Conservation (phyloP, 2,797 vertebrate species). For the Cyprinella venusta region DNA sequence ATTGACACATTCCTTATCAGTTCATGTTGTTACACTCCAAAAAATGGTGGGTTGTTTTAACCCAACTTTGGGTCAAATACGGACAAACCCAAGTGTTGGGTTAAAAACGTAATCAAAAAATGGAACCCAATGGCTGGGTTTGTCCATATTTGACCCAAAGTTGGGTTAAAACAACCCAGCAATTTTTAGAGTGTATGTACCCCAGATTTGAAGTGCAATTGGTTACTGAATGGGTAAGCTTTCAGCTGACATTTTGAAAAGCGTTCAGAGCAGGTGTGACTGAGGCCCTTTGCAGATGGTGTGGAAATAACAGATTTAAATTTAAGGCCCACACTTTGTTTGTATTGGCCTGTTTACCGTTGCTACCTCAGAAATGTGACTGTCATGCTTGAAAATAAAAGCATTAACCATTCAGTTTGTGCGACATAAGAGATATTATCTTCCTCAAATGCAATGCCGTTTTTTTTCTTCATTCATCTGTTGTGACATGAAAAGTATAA, state of each 20-base stretch:
- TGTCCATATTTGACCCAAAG: no score
- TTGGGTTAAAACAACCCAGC: no score
- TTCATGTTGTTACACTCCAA: not conserved
- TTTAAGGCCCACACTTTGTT: no score
- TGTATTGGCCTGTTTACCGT: not conserved
- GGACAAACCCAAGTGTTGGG: no score
- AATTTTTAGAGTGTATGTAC: no score
- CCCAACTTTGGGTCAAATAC: no score
- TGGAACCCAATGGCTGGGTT: no score
- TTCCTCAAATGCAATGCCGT: conserved; percentile 65
- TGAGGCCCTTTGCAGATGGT: conserved; percentile 79
- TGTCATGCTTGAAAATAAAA: conserved; percentile 67
- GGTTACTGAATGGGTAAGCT: conserved; percentile 32
- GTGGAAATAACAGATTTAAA: conserved; percentile 50
- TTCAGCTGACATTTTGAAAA: conserved; percentile 75
- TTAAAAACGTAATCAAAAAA: no score
- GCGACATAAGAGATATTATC: conserved; percentile 72
- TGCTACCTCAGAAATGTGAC: not conserved
- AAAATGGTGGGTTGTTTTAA: no score
- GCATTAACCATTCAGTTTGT: conserved; percentile 69
- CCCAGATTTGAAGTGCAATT: not conserved
- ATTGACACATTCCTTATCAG: not conserved
- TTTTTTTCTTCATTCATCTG: conserved; percentile 64
- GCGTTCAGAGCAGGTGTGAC: conserved; percentile 83
- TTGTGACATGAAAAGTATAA: conserved; percentile 75